These are phyloP conservation scores for Sinocyclocheilus rhinocerous DNA, from an alignment of 2,113 vertebrate genomes.

Conservation along the genomic window DNA sequence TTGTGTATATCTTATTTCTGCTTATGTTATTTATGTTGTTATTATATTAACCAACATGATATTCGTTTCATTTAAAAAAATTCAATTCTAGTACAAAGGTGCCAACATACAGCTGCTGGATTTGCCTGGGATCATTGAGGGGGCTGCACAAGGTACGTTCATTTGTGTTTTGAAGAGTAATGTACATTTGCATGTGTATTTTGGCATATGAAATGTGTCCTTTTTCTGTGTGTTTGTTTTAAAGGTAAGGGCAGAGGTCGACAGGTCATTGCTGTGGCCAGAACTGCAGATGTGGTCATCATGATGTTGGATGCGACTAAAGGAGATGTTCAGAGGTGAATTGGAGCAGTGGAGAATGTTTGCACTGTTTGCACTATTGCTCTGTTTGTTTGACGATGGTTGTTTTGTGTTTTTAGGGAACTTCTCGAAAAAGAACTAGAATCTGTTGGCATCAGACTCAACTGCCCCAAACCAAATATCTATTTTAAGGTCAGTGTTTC, in stretches of 20 bases:
- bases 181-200: slow-evolving; percentile 35
- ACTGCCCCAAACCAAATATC: slow-evolving; percentile 94
- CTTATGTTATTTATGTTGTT: neutral
- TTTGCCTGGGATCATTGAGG: slow-evolving; percentile 98
- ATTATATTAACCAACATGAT: neutral
- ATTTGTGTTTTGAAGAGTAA: neutral
- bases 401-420: slow-evolving; percentile 69
- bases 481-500: slow-evolving; percentile 90
- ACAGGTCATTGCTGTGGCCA: slow-evolving; percentile 96
- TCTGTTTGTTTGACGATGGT: neutral
- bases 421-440: slow-evolving; percentile 96
- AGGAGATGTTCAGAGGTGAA: slow-evolving; percentile 93
- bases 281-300: slow-evolving; percentile 94
- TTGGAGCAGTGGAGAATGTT: slow-evolving; percentile 1
- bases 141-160: slow-evolving; percentile 89
- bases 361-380: neutral
- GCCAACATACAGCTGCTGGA: slow-evolving; percentile 97
- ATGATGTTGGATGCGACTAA: slow-evolving; percentile 99
- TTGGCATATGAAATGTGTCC: neutral
- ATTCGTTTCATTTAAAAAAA: slow-evolving; percentile 31
- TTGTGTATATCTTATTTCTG: neutral
- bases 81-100: slow-evolving; percentile 89
- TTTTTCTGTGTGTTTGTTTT: neutral
- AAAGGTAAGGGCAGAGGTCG: slow-evolving; percentile 95
- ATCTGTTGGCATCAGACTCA: slow-evolving; percentile 95